phyloP scores from a whole-genome alignment of 2,113 vertebrate genomes.

The Tichodroma muraria region DNA sequence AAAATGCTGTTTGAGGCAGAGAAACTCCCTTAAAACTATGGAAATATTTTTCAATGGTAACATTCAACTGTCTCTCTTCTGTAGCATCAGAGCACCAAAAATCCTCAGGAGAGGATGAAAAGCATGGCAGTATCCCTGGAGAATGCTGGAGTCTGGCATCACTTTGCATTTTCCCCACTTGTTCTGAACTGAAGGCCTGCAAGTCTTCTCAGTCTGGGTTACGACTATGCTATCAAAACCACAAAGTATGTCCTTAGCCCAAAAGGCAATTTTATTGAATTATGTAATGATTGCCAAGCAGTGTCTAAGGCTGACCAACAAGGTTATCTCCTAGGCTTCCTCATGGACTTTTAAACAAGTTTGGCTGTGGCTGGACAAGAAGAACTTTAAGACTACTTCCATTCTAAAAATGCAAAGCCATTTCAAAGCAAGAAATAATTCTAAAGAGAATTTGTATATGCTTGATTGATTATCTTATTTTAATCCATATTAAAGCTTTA shows the following conservation, averaged over 20 bases:
- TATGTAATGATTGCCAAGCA: neutral
- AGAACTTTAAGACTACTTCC: slow-evolving; percentile 28
- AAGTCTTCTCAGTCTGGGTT: neutral
- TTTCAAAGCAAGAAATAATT: slow-evolving; percentile 74
- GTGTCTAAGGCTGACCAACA: neutral
- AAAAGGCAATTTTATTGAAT: neutral
- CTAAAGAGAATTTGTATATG: slow-evolving; percentile 72
- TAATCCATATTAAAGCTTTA: slow-evolving; percentile 84
- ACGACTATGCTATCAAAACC: neutral
- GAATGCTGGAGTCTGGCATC: neutral
- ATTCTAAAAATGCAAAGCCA: slow-evolving; percentile 44
- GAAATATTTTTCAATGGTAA: slow-evolving; percentile 7
- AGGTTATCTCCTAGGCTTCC: neutral
- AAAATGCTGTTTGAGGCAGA: neutral
- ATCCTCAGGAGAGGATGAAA: neutral
- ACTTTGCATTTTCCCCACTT: neutral
- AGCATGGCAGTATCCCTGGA: neutral
- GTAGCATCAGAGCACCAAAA: neutral
- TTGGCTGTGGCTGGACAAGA: neutral
- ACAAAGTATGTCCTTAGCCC: neutral
- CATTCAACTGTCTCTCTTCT: neutral
- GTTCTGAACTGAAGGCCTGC: neutral
- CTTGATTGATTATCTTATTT: slow-evolving; percentile 84
- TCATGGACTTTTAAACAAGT: neutral
- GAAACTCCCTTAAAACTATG: neutral